Evolutionary conservation across 2,797 vertebrate species (phyloP), one percentile per base, ranked within the genome.

Genomic region (Strix occidentalis): DNA sequence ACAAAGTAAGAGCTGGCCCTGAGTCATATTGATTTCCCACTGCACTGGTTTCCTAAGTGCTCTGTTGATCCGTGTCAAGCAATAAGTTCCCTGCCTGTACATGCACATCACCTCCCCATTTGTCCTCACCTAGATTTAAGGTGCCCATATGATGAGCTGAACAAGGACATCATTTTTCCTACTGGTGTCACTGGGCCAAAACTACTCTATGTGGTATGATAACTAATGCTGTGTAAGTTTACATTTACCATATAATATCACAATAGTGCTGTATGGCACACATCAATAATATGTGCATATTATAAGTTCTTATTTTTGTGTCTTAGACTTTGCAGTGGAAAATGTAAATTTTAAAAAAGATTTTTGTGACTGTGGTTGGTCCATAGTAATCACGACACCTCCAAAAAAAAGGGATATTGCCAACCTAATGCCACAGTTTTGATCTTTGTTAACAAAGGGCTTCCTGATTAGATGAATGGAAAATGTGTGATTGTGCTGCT

Each of bases 111-210:
- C 98, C 98, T 98, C 97, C 97, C 97, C 98, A 97, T 98, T 98
- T 98, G 98, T 98, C 98, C 98, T 98, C 98, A 98, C 98, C 98
- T 98, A 98, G 98, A 98, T 98, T 98, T 98, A 98, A 98, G 98
- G 98, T 98, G 97, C 98, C 98, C 98, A 98, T 98, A 98, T 98
- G 98, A 98, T 98, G 98, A 98, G 98, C 97, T 97, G 98, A 97
- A 98, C 98, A 98, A 98, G 98, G 98, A 98, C 98, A 98, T 98
- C 96, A 98, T 98, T 98, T 98, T 98, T 98, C 98, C 98, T 98
- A 91, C 97, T 97, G 96, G 97, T 98, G 98, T 98, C 97, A 94
- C 92, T 96, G 95, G 97, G 96, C 96, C 97, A 98, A 97, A 97
- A 91, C 94, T 97, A 91, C 95, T 77, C 84, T 95, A 33, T 96